Base-by-base conservation (phyloP, 1,140 invertebrate genomes). In the Anastrepha obliqua region DNA sequence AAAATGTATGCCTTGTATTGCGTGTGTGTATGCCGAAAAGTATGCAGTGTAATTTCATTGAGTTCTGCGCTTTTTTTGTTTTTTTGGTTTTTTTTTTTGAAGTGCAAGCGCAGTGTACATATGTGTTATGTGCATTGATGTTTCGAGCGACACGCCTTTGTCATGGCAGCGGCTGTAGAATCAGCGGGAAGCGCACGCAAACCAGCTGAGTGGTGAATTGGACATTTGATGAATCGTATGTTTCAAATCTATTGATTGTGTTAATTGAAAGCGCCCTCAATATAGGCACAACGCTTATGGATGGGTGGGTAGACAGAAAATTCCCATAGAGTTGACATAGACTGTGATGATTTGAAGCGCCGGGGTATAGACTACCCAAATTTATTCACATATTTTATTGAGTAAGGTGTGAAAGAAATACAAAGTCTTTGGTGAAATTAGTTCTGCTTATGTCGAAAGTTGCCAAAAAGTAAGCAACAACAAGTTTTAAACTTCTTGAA, bases 141-240 rank as follows among this genome's bases (percentile, higher is more conserved):
- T 13, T 51, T 51, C 39, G 5, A 20, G 47, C 74, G 74, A 81
- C 74, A 81, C 74, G 47, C 74, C 74, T 81, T 81, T 81, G 47
- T n/a, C 74, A 58, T 58, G 51, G 11, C 74, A 29, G 47, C 47
- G 74, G 3, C 44, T 81, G 44, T 13, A 20, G 2, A 42, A 13
- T 44, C 42, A 70, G n/a, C 64, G 64, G n/a, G 29, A 70, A 70
- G 67, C 47, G 42, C 29, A 9, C 5, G 17, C 29, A 29, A 29
- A 29, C n/a, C 47, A 81, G 13, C 51, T 42, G 42, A 55, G 17
- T 81, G 47, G 9, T 55, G 15, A 55, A 11, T 47, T 9, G 74
- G 20, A 20, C n/a, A 6, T 5, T 9, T 62, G 60, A 17, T 17
- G 60, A 15, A 62, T 17, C 15, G 13, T 62, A 17, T 62, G 15